These are phyloP conservation scores for Psittacus erithacus DNA, from an alignment of 2,113 vertebrate species.

Conservation along the genomic window DNA sequence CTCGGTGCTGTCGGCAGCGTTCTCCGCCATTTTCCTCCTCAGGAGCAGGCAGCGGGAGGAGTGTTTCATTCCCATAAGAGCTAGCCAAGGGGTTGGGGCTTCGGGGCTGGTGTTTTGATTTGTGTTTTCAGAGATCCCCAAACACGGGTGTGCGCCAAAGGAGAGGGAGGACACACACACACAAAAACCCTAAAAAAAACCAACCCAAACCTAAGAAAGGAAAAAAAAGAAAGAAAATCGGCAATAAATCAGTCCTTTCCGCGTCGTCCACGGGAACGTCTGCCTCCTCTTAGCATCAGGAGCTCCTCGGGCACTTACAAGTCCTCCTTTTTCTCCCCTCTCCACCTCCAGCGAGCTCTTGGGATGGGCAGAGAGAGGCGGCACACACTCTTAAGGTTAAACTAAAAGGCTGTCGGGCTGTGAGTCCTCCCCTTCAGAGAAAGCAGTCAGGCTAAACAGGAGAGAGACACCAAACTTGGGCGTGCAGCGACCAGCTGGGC, in stretches of 20 bases:
- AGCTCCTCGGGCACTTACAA: conserved; percentile 59
- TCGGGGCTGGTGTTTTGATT: conserved; percentile 14
- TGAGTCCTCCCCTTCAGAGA: conserved; percentile 37
- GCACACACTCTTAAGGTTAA: conserved; percentile 36
- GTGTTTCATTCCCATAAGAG: conserved; percentile 98
- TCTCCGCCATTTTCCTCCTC: conserved; percentile 97
- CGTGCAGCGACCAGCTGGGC: conserved; percentile 53
- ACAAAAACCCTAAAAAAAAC: neutral
- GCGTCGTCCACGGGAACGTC: conserved; percentile 61
- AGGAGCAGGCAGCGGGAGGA: conserved; percentile 98
- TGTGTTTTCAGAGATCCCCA: conserved; percentile 10
- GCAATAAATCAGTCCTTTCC: conserved; percentile 29
- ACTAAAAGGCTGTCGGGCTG: conserved; percentile 9
- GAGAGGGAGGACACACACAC: neutral
- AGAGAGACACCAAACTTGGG: conserved; percentile 69
- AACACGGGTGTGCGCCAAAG: conserved; percentile 23
- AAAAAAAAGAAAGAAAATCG: neutral
- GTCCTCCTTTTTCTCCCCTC: conserved; percentile 57
- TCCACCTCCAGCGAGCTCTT: conserved; percentile 54
- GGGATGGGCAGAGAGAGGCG: conserved; percentile 38
- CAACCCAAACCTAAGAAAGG: neutral
- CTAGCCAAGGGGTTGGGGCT: conserved; percentile 78
- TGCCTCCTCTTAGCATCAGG: conserved; percentile 56
- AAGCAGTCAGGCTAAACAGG: conserved; percentile 30
- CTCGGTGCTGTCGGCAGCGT: conserved; percentile 86